Evolutionary conservation across 1,140 invertebrate genomes (phyloP), one percentile per base, ranked within the genome.

Genomic region (Caenorhabditis brenneri): DNA sequence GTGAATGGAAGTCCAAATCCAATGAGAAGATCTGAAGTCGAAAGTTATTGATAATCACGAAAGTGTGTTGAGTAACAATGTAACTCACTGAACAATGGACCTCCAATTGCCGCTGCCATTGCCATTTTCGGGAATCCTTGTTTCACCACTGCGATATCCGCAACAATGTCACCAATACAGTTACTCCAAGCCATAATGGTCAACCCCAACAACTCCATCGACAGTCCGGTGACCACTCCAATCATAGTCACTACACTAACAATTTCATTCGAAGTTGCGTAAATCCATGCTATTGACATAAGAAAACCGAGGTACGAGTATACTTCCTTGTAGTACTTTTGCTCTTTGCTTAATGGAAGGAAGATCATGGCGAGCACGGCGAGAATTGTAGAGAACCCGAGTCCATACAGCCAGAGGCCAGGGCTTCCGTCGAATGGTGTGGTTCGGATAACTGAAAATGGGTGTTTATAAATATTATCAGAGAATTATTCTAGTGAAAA

Each of bases 111-210:
- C 2, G 94, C 94, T 2, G 93, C 92, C 85, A 94, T 93, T 2
- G 93, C 94, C 93, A 94, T 94, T 80, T 93, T 91, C 0, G 94
- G 93, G 89, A 92, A 94, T 12, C 94, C 94, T 88, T 93, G 93
- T 81, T 92, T 91, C 4, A 94, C 94, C 88, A 94, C 93, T 27
- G 93, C 88, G 1, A 93, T 89, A 87, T 95, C 94, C 1, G 94
- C 92, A 85, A 94, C 93, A 24, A 94, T 91, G 92, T 94, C 94
- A 87, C 93, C 93, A 78, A 95, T 91, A 89, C 93, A 93, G 90
- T 95, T 94, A 36, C 94, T 94, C 94, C 94, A 94, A 0, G 94
- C 94, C 31, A 95, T 91, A 36, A 94, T 91, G 19, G 94, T 94
- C 69, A 95, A 91, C 42, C 94, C 94, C 12, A 94, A 90, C 89